Percentiles rank a stretch among this genome's conserved stretches.
These are phyloP conservation scores for Pelobates fuscus DNA, from an alignment of 2,113 vertebrate genomes.

Conservation along the genomic window DNA sequence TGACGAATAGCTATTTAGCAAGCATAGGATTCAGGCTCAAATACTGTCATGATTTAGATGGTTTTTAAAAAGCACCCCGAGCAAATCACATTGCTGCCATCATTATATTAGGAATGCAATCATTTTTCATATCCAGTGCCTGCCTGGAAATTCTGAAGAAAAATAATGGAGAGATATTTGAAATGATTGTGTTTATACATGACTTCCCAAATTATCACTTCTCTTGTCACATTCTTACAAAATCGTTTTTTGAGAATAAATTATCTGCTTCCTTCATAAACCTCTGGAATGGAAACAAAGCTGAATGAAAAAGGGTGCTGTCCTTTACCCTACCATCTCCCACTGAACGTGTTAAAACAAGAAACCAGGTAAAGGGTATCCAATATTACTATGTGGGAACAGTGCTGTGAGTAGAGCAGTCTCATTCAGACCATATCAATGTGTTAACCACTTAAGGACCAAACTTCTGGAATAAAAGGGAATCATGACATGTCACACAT, in stretches of 20 bases:
- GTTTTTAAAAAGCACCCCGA: not conserved
- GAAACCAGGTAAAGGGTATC: not conserved
- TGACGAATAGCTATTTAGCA: not conserved
- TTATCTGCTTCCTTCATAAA: not conserved
- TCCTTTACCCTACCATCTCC: not conserved
- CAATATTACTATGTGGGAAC: not conserved
- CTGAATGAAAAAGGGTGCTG: too few relatives aligned
- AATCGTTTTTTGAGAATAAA: not conserved
- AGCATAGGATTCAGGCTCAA: not conserved
- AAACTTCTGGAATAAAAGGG: too few relatives aligned
- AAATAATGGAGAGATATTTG: not conserved
- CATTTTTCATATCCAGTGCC: not conserved
- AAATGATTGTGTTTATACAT: not conserved
- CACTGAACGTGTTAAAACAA: not conserved
- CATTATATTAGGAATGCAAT: constrained; percentile 6
- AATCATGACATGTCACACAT: too few relatives aligned
- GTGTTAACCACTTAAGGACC: too few relatives aligned
- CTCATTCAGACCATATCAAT: not conserved
- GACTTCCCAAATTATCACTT: not conserved
- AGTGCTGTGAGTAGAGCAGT: not conserved
- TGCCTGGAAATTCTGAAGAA: not conserved
- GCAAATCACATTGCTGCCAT: not conserved
- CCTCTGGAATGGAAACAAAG: not conserved
- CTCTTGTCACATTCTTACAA: not conserved
- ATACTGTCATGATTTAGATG: constrained; percentile 3